These are phyloP conservation scores for Perca flavescens DNA, from an alignment of 2,113 vertebrate species.

Conservation along the genomic window DNA sequence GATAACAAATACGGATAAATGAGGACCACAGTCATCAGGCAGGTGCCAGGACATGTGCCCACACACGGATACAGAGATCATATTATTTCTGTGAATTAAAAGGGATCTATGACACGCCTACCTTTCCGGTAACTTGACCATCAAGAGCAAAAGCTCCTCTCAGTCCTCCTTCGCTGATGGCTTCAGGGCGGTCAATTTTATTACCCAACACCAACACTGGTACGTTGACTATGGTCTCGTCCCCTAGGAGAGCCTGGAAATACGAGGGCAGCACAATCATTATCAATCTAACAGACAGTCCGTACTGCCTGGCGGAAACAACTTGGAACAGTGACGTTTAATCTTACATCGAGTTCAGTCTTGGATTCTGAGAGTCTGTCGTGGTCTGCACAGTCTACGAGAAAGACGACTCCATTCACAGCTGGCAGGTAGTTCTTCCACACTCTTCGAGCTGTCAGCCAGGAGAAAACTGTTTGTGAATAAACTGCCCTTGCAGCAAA, in stretches of 20 bases:
- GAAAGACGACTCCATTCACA: constrained; percentile 95
- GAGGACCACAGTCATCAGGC: not conserved
- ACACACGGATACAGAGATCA: not conserved
- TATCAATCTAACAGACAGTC: not conserved
- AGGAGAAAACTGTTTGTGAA: not conserved
- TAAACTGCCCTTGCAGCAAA: not conserved
- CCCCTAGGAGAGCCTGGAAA: constrained; percentile 91
- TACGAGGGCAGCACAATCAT: not conserved
- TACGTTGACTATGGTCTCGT: constrained; percentile 94
- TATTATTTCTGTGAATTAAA: not conserved
- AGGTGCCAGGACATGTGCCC: not conserved
- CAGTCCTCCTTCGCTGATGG: constrained; percentile 93
- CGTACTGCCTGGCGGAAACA: not conserved
- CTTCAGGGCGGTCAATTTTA: constrained; percentile 96
- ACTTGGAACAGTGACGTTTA: not conserved
- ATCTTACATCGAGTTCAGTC: constrained; percentile 94
- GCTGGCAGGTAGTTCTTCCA: constrained; percentile 99
- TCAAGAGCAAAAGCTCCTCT: constrained; percentile 92
- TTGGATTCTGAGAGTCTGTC: constrained; percentile 93
- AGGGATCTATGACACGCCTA: constrained; percentile 4
- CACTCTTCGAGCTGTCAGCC: constrained; percentile 90
- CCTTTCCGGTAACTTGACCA: constrained; percentile 96
- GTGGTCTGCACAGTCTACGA: constrained; percentile 95
- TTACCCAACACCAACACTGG: constrained; percentile 97
- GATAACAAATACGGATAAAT: constrained; percentile 19